Conservation (phyloP, 2,797 vertebrate species). For the Ispidina lecontei region DNA sequence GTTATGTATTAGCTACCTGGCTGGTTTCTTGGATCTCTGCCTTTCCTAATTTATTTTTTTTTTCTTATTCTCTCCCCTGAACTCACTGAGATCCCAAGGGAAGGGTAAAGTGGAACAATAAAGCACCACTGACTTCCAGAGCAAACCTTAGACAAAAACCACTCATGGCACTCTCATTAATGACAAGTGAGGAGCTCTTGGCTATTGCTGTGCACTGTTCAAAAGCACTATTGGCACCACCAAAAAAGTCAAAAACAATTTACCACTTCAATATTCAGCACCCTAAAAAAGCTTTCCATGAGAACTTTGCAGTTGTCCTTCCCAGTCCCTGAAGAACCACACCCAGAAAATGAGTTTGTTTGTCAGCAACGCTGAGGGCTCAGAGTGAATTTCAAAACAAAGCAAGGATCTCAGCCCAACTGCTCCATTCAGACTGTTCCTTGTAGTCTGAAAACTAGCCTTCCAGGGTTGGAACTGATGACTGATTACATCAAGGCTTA, state of each 20-base stretch:
- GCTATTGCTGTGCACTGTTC: not conserved
- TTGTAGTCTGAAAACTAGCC: not conserved
- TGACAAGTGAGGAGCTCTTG: constrained; percentile 11
- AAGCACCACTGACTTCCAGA: not conserved
- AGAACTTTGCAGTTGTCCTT: not conserved
- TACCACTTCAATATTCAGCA: not conserved
- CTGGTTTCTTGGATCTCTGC: not conserved
- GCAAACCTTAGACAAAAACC: not conserved
- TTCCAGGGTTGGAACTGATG: accelerated
- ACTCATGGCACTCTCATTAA: not conserved
- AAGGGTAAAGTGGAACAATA: not conserved
- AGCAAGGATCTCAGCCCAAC: not conserved
- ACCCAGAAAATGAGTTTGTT: not conserved
- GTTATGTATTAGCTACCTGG: not conserved
- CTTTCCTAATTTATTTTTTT: not conserved
- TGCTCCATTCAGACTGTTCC: not conserved
- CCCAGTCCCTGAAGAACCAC: not conserved
- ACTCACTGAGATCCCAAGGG: not conserved
- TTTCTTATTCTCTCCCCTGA: not conserved
- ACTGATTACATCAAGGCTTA: not conserved
- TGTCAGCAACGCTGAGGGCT: not conserved
- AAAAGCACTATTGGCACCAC: not conserved
- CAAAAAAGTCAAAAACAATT: constrained; percentile 25
- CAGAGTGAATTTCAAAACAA: not conserved
- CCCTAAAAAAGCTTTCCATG: not conserved